These are phyloP conservation scores for Drosophila cardini DNA, from an alignment of 1,140 invertebrate genomes.

Conservation along the genomic window DNA sequence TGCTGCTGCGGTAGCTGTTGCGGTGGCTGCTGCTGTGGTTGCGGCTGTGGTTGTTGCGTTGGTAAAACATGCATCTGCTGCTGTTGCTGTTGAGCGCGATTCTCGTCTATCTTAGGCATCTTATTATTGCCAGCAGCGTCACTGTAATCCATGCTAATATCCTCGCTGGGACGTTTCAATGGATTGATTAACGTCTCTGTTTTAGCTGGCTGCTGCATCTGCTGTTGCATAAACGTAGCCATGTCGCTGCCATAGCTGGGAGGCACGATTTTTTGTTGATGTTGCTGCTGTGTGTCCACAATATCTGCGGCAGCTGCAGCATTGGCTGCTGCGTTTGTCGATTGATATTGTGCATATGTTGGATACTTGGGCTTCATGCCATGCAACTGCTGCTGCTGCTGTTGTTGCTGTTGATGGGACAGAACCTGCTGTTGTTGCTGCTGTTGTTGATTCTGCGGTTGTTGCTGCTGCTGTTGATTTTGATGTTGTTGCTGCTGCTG, in stretches of 20 bases:
- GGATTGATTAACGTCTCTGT: slow-evolving; percentile 69
- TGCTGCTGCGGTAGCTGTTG: slow-evolving; percentile 38
- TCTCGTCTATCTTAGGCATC: slow-evolving; percentile 62
- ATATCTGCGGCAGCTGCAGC: slow-evolving; percentile 68
- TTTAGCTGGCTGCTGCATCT: slow-evolving; percentile 71
- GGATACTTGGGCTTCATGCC: slow-evolving; percentile 72
- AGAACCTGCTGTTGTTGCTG: slow-evolving; percentile 44
- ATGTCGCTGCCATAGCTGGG: slow-evolving; percentile 73
- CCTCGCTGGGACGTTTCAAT: slow-evolving; percentile 63
- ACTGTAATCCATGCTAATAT: slow-evolving; percentile 70
- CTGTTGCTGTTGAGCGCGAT: slow-evolving; percentile 78
- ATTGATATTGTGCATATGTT: slow-evolving; percentile 79
- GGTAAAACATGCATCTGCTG: slow-evolving; percentile 58
- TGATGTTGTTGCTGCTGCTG: slow-evolving; percentile 44
- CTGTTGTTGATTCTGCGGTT: too few species aligned
- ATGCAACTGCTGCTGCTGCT: slow-evolving; percentile 46
- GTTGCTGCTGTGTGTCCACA: slow-evolving; percentile 49
- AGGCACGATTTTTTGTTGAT: slow-evolving; percentile 61
- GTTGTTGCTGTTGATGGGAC: slow-evolving; percentile 45
- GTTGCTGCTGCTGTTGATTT: slow-evolving; percentile 44
- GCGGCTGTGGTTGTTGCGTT: slow-evolving; percentile 41
- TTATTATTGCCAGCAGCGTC: slow-evolving; percentile 52
- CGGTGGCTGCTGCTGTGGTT: slow-evolving; percentile 81
- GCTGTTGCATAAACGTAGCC: slow-evolving; percentile 80
- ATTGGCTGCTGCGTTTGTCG: slow-evolving; percentile 75